A percentile compares a stretch with the other conserved stretches of the same genome.
Evolutionary conservation across 2,888 invertebrate species (phyloP).

Genomic region (Tiliacea aurago): DNA sequence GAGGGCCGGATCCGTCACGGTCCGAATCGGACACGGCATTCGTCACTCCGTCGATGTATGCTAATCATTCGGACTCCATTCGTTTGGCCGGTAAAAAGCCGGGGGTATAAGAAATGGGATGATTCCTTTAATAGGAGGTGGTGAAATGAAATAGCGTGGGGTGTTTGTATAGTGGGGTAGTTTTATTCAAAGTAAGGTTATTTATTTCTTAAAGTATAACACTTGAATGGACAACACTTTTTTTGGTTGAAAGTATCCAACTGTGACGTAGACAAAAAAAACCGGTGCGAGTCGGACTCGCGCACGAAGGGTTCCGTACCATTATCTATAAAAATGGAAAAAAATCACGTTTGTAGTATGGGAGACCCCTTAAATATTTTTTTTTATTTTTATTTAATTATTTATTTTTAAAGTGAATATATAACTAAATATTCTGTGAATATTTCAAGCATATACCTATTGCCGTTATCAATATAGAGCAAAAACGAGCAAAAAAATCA

Average conservation of each 20-base stretch:
- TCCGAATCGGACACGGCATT: conserved; percentile 54
- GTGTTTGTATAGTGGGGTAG: not conserved
- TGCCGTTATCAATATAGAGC: too few species aligned
- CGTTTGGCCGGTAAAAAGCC: conserved; percentile 44
- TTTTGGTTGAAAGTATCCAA: not conserved
- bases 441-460: too few species aligned
- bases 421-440: too few species aligned
- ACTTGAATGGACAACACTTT: not conserved
- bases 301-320: too few species aligned
- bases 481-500: too few species aligned
- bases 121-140: conserved; percentile 28
- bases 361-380: too few species aligned
- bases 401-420: too few species aligned
- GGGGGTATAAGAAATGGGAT: conserved; percentile 39
- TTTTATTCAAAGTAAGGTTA: not conserved
- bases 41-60: conserved; percentile 63
- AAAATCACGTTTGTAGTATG: too few species aligned
- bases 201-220: not conserved
- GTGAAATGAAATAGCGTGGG: conserved; percentile 18
- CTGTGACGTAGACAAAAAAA: not conserved
- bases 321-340: too few species aligned
- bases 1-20: conserved; percentile 53
- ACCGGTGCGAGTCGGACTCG: too few species aligned
- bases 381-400: too few species aligned
- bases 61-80: conserved; percentile 55